Conservation (phyloP, 2,797 vertebrate genomes). For the Hozukius guyotensis region DNA sequence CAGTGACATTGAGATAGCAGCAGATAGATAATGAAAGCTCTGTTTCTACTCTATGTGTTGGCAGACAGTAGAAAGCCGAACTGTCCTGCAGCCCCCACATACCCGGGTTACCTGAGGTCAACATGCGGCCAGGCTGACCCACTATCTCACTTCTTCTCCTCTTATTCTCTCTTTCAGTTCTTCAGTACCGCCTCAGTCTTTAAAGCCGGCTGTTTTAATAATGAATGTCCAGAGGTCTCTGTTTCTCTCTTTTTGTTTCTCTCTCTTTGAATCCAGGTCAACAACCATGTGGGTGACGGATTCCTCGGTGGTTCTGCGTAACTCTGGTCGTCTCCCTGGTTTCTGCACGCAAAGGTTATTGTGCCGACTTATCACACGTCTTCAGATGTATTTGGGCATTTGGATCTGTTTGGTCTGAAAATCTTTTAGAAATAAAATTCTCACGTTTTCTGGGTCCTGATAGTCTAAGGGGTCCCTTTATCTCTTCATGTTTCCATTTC, state of each 20-base stretch:
- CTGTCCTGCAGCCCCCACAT: neutral
- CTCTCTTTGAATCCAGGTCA: slow-evolving; percentile 62
- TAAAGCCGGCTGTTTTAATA: slow-evolving; percentile 56
- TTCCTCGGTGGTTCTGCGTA: neutral
- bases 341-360: slow-evolving; percentile 25
- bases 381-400: neutral
- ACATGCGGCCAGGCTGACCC: neutral
- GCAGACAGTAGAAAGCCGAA: neutral
- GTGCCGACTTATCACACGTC: neutral
- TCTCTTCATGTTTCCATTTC: neutral
- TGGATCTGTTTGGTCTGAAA: neutral
- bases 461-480: neutral
- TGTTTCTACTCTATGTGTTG: slow-evolving; percentile 14
- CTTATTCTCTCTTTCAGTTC: neutral
- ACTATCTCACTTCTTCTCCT: neutral
- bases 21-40: neutral
- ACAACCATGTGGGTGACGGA: neutral
- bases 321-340: neutral
- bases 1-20: neutral
- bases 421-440: neutral
- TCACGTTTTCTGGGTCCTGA: neutral
- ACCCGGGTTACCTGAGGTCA: slow-evolving; percentile 34
- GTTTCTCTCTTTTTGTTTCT: slow-evolving; percentile 43
- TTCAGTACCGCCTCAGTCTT: neutral
- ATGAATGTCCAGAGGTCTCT: slow-evolving; percentile 55